A percentile compares a stretch with the other conserved stretches of the same genome.
Conservation (phyloP, 2,797 vertebrate species). For the Mallotus villosus region DNA sequence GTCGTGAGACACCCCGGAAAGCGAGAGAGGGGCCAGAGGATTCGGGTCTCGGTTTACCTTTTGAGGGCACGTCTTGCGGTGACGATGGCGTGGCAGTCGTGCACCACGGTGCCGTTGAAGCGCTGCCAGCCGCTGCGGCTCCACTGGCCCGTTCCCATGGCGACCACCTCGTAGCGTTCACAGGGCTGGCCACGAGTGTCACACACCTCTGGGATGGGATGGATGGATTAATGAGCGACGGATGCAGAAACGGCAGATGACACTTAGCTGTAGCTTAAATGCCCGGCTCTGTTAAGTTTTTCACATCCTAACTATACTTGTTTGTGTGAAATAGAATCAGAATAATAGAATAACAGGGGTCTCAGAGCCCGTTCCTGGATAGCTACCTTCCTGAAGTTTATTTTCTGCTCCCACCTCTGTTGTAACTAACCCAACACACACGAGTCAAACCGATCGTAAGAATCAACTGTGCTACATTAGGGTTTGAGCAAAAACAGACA, state of each 20-base stretch:
- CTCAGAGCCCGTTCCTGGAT: too few species aligned
- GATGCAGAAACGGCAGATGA: not conserved
- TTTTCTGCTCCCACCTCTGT: too few species aligned
- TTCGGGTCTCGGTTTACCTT: slow-evolving; percentile 54
- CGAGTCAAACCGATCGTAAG: too few species aligned
- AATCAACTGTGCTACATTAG: too few species aligned
- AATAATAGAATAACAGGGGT: too few species aligned
- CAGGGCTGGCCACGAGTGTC: slow-evolving; percentile 48
- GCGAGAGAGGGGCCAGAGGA: not conserved
- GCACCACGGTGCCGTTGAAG: slow-evolving; percentile 71
- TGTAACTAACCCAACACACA: too few species aligned
- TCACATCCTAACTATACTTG: too few species aligned
- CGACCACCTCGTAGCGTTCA: slow-evolving; percentile 69
- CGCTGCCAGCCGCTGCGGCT: slow-evolving; percentile 67
- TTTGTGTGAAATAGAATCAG: too few species aligned
- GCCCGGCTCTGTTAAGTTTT: too few species aligned
- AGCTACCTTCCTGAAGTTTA: too few species aligned
- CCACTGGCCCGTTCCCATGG: slow-evolving; percentile 68
- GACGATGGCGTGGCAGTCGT: slow-evolving; percentile 76
- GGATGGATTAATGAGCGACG: not conserved
- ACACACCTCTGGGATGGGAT: slow-evolving; percentile 47
- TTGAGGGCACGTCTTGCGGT: slow-evolving; percentile 73
- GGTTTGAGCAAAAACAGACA: too few species aligned
- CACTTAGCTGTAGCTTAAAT: not conserved
- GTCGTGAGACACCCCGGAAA: not conserved